Evolutionary conservation across 2,113 vertebrate species (phyloP).

Genomic region (Microcebus jonahi): DNA sequence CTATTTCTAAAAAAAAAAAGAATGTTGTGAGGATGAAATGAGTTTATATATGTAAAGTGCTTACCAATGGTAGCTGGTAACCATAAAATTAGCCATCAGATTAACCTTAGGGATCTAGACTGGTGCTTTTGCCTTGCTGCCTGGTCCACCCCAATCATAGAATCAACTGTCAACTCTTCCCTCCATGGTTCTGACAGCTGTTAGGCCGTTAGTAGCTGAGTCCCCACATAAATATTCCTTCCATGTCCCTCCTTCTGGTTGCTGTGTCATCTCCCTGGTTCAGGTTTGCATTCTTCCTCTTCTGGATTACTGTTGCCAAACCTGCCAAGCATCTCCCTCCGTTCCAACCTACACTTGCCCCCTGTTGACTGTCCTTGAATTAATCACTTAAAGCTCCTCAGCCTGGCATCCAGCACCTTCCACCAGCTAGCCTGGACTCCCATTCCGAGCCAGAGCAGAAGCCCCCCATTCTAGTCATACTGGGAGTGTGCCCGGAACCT

Average conservation of each 20-base stretch:
- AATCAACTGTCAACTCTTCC: background rate
- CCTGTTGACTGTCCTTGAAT: background rate
- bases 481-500: background rate
- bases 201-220: background rate
- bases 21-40: background rate
- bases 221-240: background rate
- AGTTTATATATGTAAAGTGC: background rate
- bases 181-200: background rate
- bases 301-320: background rate
- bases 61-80: background rate
- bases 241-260: background rate
- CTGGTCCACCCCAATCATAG: background rate
- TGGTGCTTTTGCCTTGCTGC: background rate
- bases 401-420: background rate
- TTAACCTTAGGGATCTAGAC: background rate
- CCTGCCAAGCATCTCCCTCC: background rate
- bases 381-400: background rate
- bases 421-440: background rate
- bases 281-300: background rate
- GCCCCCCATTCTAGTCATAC: too few relatives aligned
- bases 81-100: background rate
- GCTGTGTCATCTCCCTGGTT: background rate
- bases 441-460: background rate
- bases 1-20: background rate
- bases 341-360: background rate